Evolutionary conservation across 2,888 invertebrate genomes (phyloP).

Genomic region (Drepanosiphum platanoidis): DNA sequence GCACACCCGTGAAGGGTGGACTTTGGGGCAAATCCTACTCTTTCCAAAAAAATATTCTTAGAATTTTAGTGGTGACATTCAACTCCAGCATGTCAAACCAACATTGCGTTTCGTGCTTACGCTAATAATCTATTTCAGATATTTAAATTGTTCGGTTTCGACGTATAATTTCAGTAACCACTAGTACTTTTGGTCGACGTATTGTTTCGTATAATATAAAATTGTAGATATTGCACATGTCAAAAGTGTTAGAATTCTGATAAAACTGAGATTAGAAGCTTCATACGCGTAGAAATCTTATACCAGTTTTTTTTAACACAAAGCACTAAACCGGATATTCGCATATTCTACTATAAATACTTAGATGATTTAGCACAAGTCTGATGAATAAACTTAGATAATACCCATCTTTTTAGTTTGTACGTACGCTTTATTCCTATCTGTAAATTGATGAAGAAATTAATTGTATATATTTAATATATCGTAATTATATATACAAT

Average conservation of each 20-base stretch:
- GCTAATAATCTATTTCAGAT: too few species aligned
- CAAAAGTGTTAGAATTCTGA: background rate
- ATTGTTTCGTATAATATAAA: background rate
- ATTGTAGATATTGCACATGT: background rate
- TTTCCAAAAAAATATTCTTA: too few species aligned
- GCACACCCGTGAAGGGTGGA: too few species aligned
- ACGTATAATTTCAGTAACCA: background rate
- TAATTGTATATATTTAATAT: background rate
- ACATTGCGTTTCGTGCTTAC: too few species aligned
- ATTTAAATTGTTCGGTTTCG: too few species aligned
- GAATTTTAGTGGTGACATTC: too few species aligned
- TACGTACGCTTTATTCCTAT: background rate
- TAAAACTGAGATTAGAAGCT: background rate
- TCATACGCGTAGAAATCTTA: background rate
- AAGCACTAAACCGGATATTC: constrained; percentile 15
- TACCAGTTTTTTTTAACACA: background rate
- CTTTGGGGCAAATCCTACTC: too few species aligned
- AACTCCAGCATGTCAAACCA: too few species aligned
- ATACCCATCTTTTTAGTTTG: background rate
- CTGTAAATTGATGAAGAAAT: background rate
- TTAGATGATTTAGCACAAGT: background rate
- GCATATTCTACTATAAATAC: background rate
- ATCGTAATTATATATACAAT: background rate
- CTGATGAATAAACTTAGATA: background rate
- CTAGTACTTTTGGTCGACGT: background rate